These are phyloP conservation scores for Acestrorhynchus altus DNA, from an alignment of 2,797 vertebrate species.

Conservation along the genomic window DNA sequence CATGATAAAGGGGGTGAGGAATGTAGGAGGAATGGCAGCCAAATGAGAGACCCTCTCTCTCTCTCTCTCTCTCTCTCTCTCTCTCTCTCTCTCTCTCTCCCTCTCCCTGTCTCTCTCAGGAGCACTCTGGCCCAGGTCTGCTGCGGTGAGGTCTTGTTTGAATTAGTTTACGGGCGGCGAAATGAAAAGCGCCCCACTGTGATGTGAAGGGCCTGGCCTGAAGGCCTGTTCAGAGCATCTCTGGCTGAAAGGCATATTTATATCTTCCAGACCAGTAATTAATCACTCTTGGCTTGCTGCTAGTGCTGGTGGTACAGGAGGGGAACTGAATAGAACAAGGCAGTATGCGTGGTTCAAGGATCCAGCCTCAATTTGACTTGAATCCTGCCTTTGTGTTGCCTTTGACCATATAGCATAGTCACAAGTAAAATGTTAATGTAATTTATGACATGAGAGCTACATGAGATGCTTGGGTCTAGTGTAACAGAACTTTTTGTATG, in stretches of 20 bases:
- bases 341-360: conserved; percentile 71
- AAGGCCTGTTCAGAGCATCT: conserved; percentile 75
- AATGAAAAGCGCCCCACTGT: conserved; percentile 71
- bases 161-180: conserved; percentile 62
- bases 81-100: neutral
- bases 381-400: conserved; percentile 72
- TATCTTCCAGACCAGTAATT: conserved; percentile 86
- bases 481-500: too few relatives aligned
- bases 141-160: conserved; percentile 63
- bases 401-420: conserved; percentile 66
- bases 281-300: conserved; percentile 75
- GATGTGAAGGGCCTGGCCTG: conserved; percentile 72
- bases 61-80: neutral
- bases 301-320: conserved; percentile 34
- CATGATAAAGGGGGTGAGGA: neutral
- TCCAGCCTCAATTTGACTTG: too few relatives aligned
- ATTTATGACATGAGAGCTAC: conserved; percentile 76
- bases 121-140: conserved; percentile 36
- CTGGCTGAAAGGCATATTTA: conserved; percentile 81
- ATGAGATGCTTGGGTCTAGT: conserved; percentile 55
- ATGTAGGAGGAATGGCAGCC: conserved; percentile 15
- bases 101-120: conserved; percentile 30
- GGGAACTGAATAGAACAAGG: conserved; percentile 13
- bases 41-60: conserved; percentile 28
- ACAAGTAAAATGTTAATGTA: conserved; percentile 83